Percentiles rank a stretch among this genome's conserved stretches.
Conservation (phyloP, 2,888 invertebrate genomes). For the Hylaea fasciaria region DNA sequence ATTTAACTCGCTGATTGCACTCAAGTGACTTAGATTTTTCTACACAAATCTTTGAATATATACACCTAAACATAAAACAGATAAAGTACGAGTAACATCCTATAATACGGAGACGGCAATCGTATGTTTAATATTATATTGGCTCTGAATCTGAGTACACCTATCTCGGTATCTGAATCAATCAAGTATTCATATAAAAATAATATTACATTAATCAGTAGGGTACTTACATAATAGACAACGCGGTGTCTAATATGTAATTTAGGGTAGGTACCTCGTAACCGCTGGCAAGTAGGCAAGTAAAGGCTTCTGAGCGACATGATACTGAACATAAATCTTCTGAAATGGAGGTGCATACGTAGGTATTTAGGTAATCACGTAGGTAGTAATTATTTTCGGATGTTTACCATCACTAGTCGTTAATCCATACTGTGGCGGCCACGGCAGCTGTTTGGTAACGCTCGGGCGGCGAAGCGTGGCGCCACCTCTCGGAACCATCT, state of each 20-base stretch:
- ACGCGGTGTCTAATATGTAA: too few relatives aligned
- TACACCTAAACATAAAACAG: background rate
- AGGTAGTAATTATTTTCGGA: too few relatives aligned
- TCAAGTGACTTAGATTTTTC: background rate
- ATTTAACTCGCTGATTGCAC: background rate
- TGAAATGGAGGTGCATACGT: constrained; percentile 9
- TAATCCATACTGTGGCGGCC: constrained; percentile 45
- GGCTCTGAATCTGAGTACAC: too few relatives aligned
- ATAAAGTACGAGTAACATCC: too few relatives aligned
- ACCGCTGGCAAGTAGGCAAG: too few relatives aligned
- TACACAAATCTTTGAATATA: background rate
- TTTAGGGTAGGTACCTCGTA: too few relatives aligned
- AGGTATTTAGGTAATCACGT: background rate
- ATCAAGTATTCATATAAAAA: too few relatives aligned
- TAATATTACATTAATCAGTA: too few relatives aligned
- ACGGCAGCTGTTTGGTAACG: constrained; percentile 71
- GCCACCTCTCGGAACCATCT: constrained; percentile 56
- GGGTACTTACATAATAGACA: too few relatives aligned
- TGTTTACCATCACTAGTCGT: constrained; percentile 32
- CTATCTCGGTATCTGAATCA: too few relatives aligned
- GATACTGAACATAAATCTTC: constrained; percentile 3
- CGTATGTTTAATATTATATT: too few relatives aligned
- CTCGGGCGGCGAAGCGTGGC: constrained; percentile 69
- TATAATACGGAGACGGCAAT: too few relatives aligned
- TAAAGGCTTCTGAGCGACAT: background rate